Base-by-base conservation (phyloP, 2,888 invertebrate species). In the Orthosia gothica region DNA sequence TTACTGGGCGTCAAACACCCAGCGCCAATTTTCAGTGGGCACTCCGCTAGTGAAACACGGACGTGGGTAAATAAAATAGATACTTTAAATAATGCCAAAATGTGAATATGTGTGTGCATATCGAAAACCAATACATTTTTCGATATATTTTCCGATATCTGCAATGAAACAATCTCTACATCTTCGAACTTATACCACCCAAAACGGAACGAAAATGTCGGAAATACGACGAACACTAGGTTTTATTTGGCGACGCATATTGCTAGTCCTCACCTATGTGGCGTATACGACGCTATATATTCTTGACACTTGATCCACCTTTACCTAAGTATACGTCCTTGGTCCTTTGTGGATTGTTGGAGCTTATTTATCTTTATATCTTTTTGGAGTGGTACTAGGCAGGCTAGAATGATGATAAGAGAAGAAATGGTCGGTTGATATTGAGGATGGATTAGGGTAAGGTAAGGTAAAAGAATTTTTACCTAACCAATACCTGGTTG, bases 221-320 rank as follows among this genome's bases (percentile, higher is more conserved):
- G 76, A 84, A 80, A 80, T 76, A 88, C 87, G 87, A 81, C 81
- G 76, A 85, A 81, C 85, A 85, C 89, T 87, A 87, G 87, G 88
- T 91, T 91, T 91, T 91, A 91, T 90, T 89, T 85, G 86, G 86
- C 82, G 76, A 84, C 88, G 86, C 89, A 88, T 88, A 89, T 88
- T 87, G 84, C 88, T 70, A 74, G 83, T 77, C 77, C 70, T 81
- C 74, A 81, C 79, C 80, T 81, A 79, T 70, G 74, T 70, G 78
- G 69, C 70, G 67, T 67, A 75, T 83, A 85, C 71, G 74, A 70
- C 62, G 69, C 74, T 70, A 58, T 83, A 83, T 83, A 76, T 76
- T 76, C 83, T 80, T 83, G 83, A 80, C 55, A 82, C 80, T 82
- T 82, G 67, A 80, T 61, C 49, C 69, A 76, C 83, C 79, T 66